Evolutionary conservation across 2,113 vertebrate species (phyloP).

Genomic region (Leucopsar rothschildi): DNA sequence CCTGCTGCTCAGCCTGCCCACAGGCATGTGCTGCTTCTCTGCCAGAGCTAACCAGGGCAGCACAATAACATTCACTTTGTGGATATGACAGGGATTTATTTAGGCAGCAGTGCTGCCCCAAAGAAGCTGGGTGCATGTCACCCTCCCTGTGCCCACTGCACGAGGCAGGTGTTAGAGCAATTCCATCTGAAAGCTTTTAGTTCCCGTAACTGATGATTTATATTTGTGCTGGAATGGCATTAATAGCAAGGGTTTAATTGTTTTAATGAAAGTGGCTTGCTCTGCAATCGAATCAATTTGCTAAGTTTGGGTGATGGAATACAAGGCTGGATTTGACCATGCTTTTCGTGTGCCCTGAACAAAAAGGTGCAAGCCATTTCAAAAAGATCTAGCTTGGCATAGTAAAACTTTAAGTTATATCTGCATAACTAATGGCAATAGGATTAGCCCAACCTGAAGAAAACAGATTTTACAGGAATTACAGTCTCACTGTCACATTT

Average conservation of each 20-base stretch:
- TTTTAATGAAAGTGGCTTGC: conserved; percentile 33
- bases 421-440: not conserved
- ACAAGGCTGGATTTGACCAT: not conserved
- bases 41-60: not conserved
- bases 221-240: not conserved
- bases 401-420: not conserved
- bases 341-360: not conserved
- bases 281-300: not conserved
- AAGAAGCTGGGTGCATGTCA: rapidly evolving
- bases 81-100: not conserved
- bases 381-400: not conserved
- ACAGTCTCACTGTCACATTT: conserved; percentile 40
- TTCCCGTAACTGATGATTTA: conserved; percentile 23
- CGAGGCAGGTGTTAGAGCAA: not conserved
- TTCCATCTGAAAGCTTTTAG: conserved; percentile 28
- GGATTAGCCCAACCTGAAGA: conserved; percentile 48
- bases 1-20: not conserved
- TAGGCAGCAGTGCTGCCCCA: rapidly evolving
- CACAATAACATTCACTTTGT: not conserved
- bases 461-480: conserved; percentile 51
- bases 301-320: not conserved
- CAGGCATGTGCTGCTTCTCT: not conserved
- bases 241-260: conserved; percentile 14
- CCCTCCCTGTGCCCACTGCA: not conserved
- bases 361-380: not conserved